phyloP scores from a whole-genome alignment of 2,113 vertebrate species.

The Pedionomus torquatus region DNA sequence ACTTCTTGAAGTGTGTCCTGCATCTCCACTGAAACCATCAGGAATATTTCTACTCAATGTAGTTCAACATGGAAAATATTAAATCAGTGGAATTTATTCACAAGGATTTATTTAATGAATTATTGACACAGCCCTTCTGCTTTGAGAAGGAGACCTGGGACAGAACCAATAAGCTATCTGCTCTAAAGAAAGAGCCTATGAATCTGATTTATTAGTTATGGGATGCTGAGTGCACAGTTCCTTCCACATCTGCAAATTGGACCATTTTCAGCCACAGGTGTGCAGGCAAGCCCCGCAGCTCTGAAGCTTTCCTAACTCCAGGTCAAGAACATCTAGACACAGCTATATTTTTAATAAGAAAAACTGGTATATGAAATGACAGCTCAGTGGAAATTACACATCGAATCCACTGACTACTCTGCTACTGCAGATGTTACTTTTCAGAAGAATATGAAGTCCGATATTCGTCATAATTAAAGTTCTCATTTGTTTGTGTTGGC shows the following conservation, averaged over 20 bases:
- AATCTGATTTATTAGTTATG: not conserved
- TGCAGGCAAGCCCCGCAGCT: not conserved
- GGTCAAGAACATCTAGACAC: not conserved
- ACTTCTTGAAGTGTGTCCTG: not conserved
- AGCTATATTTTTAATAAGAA: not conserved
- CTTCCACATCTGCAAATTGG: not conserved
- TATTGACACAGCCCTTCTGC: not conserved
- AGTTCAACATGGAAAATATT: not conserved
- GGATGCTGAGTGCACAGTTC: not conserved
- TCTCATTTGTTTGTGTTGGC: constrained; percentile 14
- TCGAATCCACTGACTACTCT: not conserved
- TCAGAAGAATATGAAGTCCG: not conserved
- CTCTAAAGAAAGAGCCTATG: not conserved
- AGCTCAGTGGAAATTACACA: not conserved
- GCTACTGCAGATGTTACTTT: not conserved
- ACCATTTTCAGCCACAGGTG: not conserved
- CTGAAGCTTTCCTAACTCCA: not conserved
- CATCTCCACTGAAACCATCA: not conserved
- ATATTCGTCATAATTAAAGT: not conserved
- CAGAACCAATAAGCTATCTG: not conserved
- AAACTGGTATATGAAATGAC: not conserved
- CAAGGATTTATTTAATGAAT: not conserved
- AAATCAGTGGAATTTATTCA: not conserved
- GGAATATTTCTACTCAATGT: not conserved
- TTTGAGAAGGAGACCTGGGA: not conserved